Base-by-base conservation (phyloP, 2,888 invertebrate species). In the Protophormia terraenovae region DNA sequence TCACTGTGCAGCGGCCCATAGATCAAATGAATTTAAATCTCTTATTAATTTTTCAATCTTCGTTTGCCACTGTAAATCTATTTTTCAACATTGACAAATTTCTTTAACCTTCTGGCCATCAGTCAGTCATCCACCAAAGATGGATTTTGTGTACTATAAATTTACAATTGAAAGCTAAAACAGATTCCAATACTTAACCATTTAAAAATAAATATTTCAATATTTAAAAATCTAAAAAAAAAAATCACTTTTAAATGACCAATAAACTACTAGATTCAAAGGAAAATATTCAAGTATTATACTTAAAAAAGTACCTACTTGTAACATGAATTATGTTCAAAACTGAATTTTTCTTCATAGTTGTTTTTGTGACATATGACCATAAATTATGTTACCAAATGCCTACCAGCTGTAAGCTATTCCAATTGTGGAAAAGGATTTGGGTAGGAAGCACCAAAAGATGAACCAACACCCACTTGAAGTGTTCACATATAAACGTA, bases 371-470 rank as follows among this genome's bases (percentile, higher is more conserved):
- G 82, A 85, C 85, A 85, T 69, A 82, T 82, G 85, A 82, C 73
- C 78, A 78, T 85, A 85, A 85, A 82, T 85, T 75, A 78, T 73
- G 78, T 78, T 85, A 38, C 35, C 82, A 55, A 82, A 85, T 78
- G 85, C 82, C 85, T 85, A 71, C 69, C 82, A 78, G 83, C 72
- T 80, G 55, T 66, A 72, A 64, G 27, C 62, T 55, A 29, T 22
- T 64, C 41, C 41, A 22, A 24, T 41, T 35, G 19, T 35, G 7
- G 24, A 45, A 66, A 47, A 69, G 16, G 3, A 58, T 27, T 58
- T 27, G 16, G 47, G 32, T 14, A 72, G 64, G 66, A 73, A 64
- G 69, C 62, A 19, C 16, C 3, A 69, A 38, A 50, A 62, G 67
- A 60, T 62, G 64, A 45, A 75, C 50, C 60, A 75, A 73, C 82